Evolutionary conservation across 1,140 invertebrate genomes (phyloP).

Genomic region (Tetramorium alpestre): DNA sequence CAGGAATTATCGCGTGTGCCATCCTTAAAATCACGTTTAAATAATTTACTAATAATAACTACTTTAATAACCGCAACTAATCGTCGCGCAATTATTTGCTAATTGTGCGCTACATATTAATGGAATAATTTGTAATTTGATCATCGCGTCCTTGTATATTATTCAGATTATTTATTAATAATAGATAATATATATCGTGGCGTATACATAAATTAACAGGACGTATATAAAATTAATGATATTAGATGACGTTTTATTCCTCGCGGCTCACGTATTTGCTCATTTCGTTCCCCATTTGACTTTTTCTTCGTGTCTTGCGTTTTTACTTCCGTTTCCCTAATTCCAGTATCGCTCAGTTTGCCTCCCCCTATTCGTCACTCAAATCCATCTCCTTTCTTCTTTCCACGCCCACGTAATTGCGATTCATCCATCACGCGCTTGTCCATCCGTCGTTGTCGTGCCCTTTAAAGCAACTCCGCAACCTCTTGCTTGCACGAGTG

Average conservation of each 20-base stretch:
- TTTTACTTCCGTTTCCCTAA: constrained; percentile 22
- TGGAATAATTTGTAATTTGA: constrained; percentile 3
- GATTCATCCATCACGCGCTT: constrained; percentile 57
- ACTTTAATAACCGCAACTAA: constrained; percentile 6
- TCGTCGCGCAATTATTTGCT: constrained; percentile 8
- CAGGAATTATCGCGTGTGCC: background rate
- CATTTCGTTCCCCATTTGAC: too few species aligned
- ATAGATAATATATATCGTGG: background rate
- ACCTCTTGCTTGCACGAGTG: constrained; percentile 42
- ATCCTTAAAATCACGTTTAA: background rate
- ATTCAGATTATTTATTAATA: constrained; percentile 11
- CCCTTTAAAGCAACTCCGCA: constrained; percentile 32
- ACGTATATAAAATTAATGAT: background rate
- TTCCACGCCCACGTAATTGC: constrained; percentile 60
- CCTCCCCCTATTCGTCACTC: constrained; percentile 29
- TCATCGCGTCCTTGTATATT: background rate
- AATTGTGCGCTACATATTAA: constrained; percentile 32
- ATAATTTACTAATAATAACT: background rate
- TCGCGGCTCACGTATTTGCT: background rate
- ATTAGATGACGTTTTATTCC: background rate
- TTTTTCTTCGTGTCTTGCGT: background rate
- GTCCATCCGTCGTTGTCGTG: constrained; percentile 53
- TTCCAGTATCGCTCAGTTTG: background rate
- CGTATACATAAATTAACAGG: background rate
- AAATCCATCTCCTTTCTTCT: constrained; percentile 51